These are phyloP conservation scores for Chauna torquata DNA, from an alignment of 2,113 vertebrate genomes.

Conservation along the genomic window DNA sequence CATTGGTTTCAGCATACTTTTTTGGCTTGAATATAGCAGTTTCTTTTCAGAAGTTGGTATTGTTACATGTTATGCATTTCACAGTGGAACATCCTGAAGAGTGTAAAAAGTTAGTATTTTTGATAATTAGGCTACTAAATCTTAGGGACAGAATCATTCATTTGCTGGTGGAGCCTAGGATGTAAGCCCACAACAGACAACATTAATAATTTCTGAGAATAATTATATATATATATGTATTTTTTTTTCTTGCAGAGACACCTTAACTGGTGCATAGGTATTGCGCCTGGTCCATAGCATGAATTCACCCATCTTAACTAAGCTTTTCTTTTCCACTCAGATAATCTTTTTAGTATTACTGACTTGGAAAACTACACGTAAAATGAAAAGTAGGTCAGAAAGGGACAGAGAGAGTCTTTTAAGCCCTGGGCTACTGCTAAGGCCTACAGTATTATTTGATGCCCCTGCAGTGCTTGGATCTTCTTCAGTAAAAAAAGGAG, in stretches of 20 bases:
- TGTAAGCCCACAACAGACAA: not conserved
- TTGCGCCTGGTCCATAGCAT: not conserved
- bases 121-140: not conserved
- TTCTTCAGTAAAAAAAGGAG: not conserved
- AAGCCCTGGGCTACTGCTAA: not conserved
- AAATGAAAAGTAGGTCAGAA: constrained; percentile 19
- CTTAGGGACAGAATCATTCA: not conserved
- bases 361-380: not conserved
- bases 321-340: not conserved
- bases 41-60: not conserved
- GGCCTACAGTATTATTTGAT: not conserved
- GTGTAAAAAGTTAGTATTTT: not conserved
- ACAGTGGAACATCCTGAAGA: not conserved
- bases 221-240: not conserved
- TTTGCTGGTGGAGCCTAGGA: not conserved
- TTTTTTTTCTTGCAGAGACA: rapidly evolving
- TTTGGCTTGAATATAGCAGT: not conserved
- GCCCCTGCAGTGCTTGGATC: not conserved
- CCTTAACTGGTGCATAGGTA: not conserved
- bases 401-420: not conserved
- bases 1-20: not conserved
- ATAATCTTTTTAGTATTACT: not conserved
- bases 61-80: not conserved
- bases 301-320: not conserved
- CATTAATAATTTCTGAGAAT: not conserved